Base-by-base conservation (phyloP, 2,888 invertebrate species). In the Allophyes oxyacanthae region DNA sequence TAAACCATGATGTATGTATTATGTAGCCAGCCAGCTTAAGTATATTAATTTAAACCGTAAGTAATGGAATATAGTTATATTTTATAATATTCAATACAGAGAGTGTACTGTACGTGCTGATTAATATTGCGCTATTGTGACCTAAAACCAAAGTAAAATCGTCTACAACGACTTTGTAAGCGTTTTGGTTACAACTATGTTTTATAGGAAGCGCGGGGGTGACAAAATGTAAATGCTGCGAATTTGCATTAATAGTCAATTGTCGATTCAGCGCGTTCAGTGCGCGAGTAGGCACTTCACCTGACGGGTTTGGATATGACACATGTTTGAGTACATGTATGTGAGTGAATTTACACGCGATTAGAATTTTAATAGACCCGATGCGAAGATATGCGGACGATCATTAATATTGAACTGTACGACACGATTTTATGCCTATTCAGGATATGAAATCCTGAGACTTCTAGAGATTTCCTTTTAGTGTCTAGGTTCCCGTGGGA, bases 281-380 rank as follows among this genome's bases (percentile, higher is more conserved):
- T 75, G 66, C 64, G 74, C 75, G 69, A 78, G 81, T 73, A 78
- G 72, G 65, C 79, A 81, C 78, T 83, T 75, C 72, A 66, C 69
- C 73, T 64, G 77, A 84, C 89, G 65, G 77, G 78, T 91, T 90
- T 89, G 91, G 91, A 83, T 87, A 89, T 90, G 90, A 92, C 92
- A 93, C 84, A 88, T 93, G 92, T 92, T 81, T 64, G 66, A 77
- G 70, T 81, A 78, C 81, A 79, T 79, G 75, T 83, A 81, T 83
- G 82, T 74, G 72, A 79, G 77, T 75, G 78, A 77, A 75, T 75
- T 75, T 67, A 61, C 40, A 76, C 87, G 81, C 79, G 78, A 53
- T 58, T 64, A 55, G 88, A 87, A 85, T 89, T 77, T 75, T 75
- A 82, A 84, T 83, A 68, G 59, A 61, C 49, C 49, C 64, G 54